Evolutionary conservation across 1,140 invertebrate genomes (phyloP), one percentile per base, ranked within the genome.

Genomic region (Cotesia vestalis): DNA sequence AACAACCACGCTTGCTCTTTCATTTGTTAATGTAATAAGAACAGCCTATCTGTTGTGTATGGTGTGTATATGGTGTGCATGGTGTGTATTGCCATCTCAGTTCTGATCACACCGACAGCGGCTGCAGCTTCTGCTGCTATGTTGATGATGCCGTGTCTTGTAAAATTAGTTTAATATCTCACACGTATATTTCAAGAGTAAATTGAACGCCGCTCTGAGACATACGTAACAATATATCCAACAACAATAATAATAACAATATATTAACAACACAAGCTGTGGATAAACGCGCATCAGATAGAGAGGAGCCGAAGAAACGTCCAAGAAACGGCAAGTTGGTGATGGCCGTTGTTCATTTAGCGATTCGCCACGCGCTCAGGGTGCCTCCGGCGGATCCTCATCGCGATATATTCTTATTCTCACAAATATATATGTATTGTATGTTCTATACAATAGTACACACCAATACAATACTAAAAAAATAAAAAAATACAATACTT

Each of bases 301-400:
- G 46, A 27, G 34, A 62, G 36, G 67, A 67, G 38, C 64, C 51
- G 55, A 67, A 60, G 59, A 72, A 66, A 72, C 55, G 36, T 27
- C 17, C 9, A 36, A 71, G 52, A 67, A 36, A 61, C 57, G 38
- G 64, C 17, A 36, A 46, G 36, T 38, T 66, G 51, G 71, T 67
- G 71, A 76, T 76, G 75, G 75, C 75, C 64, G 75, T 73, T 74
- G 75, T 76, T 76, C 75, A 76, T 76, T 76, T 76, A 76, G 70
- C 75, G 67, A 76, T 76, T 76, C 75, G 75, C 66, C 73, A 76
- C 75, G 72, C 75, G 73, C 70, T 63, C 62, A 36, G 55, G 61
- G 59, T 70, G 75, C 75, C 75, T 71, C 72, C 57, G 75, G 75
- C 74, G 38, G 53, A 61, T 36, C 66, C 62, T 66, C 68, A 34